Base-by-base conservation (phyloP, 2,888 invertebrate species). In the Dicyrtomina minuta region DNA sequence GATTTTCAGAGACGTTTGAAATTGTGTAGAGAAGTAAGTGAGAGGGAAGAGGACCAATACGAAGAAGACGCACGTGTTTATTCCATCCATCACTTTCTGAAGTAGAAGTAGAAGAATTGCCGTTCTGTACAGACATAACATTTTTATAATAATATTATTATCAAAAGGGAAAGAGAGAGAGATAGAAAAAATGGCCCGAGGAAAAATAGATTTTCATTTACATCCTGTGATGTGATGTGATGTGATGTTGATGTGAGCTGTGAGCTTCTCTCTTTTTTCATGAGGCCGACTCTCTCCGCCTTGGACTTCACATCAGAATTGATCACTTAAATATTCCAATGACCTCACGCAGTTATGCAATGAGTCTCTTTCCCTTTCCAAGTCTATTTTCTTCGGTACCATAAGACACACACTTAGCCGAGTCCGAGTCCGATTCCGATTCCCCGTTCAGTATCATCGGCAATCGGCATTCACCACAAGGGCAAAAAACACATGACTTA, bases 311-410 rank as follows among this genome's bases (percentile, higher is more conserved):
- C 58, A 22, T 56, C 39, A 58, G 66, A 66, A 59, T 66, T 66
- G 66, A 66, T 66, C 58, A 39, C 46, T 66, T 59, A 46, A 66
- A 59, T 66, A 66, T 66, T 66, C 56, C 66, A 66, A 66, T 66
- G 66, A 66, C 46, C 66, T 59, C 66, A 66, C 58, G 66, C 56
- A 58, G 58, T 22, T 56, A 43, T 17, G 24, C 20, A 15, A 55
- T 55, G 55, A 55, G 22, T 55, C 55, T 24, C 55, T 55, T 27
- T 15, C 17, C 17, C 6, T 2, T 2, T 5, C 17, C 3, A 27
- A 13, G 26, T 2, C 12, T n/a, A n/a, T n/a, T n/a, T n/a, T n/a
- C n/a, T n/a, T n/a, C n/a, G n/a, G n/a, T n/a, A n/a, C n/a, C n/a
- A n/a, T n/a, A n/a, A n/a, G n/a, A n/a, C n/a, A n/a, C n/a, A n/a